phyloP scores from a whole-genome alignment of 2,888 invertebrate genomes.

The Eilema griseolum region DNA sequence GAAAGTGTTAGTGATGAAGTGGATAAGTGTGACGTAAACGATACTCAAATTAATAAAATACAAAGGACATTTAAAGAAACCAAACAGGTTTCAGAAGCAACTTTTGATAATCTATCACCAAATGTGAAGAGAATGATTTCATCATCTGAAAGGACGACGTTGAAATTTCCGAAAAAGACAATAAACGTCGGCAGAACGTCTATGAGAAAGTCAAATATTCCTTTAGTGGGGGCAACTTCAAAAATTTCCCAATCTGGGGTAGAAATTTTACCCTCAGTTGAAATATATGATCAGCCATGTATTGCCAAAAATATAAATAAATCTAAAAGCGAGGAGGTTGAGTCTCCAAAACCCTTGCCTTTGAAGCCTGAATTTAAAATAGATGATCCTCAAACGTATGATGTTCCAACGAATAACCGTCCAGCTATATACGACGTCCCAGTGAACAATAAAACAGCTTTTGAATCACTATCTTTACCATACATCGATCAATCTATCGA shows the following conservation, averaged over 20 bases:
- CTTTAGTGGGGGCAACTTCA: conserved; percentile 82
- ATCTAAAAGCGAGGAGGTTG: conserved; percentile 59
- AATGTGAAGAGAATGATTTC: conserved; percentile 89
- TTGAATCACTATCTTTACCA: conserved; percentile 79
- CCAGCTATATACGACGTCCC: conserved; percentile 83
- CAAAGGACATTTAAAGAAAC: conserved; percentile 75
- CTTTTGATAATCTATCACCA: conserved; percentile 87
- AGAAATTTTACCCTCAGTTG: conserved; percentile 79
- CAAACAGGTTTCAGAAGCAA: conserved; percentile 62
- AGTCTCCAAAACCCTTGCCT: conserved; percentile 53
- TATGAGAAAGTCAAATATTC: conserved; percentile 79
- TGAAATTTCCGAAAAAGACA: conserved; percentile 79
- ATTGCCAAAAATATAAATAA: conserved; percentile 62
- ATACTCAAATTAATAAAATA: conserved; percentile 63
- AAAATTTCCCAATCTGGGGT: conserved; percentile 84
- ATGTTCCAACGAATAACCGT: conserved; percentile 80
- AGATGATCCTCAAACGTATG: conserved; percentile 74
- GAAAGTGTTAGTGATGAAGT: conserved; percentile 70
- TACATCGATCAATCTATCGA: conserved; percentile 84
- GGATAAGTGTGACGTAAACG: conserved; percentile 71
- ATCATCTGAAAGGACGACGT: conserved; percentile 78
- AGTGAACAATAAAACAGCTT: conserved; percentile 76
- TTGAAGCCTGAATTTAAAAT: conserved; percentile 75
- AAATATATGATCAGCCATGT: conserved; percentile 80
- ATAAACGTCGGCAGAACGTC: conserved; percentile 70